A percentile compares a stretch with the other conserved stretches of the same genome.
Conservation (phyloP, 2,797 vertebrate genomes). For the Champsocephalus esox region DNA sequence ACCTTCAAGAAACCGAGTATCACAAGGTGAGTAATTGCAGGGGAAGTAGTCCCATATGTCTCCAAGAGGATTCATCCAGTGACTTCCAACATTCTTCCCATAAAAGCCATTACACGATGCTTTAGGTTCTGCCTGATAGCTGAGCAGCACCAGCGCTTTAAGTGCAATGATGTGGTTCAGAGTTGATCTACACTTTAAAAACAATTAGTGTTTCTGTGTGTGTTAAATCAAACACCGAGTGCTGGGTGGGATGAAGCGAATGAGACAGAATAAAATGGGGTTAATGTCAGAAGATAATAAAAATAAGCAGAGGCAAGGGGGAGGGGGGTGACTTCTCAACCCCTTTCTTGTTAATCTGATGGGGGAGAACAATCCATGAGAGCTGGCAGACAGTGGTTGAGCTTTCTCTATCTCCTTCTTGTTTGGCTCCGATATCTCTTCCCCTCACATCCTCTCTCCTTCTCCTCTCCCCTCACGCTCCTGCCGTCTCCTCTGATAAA, state of each 20-base stretch:
- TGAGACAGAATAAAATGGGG: constrained; percentile 27
- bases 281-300: constrained; percentile 54
- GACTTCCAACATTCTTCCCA: neutral
- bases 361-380: constrained; percentile 53
- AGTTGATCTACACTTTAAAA: neutral
- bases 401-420: constrained; percentile 61
- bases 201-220: constrained; percentile 45
- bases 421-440: constrained; percentile 46
- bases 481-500: constrained; percentile 70
- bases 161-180: neutral
- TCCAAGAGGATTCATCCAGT: neutral
- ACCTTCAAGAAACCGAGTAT: no score
- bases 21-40: no score
- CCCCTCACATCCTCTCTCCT: constrained; percentile 5
- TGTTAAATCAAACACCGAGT: constrained; percentile 40
- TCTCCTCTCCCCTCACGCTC: constrained; percentile 46
- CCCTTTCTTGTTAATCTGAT: constrained; percentile 53
- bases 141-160: neutral
- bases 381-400: constrained; percentile 50
- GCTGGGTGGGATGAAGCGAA: constrained; percentile 17
- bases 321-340: constrained; percentile 37
- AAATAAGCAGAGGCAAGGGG: constrained; percentile 20
- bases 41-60: no score
- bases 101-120: no score
- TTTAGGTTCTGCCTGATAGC: neutral